Conservation (phyloP, 2,113 vertebrate genomes). For the Sprattus sprattus region DNA sequence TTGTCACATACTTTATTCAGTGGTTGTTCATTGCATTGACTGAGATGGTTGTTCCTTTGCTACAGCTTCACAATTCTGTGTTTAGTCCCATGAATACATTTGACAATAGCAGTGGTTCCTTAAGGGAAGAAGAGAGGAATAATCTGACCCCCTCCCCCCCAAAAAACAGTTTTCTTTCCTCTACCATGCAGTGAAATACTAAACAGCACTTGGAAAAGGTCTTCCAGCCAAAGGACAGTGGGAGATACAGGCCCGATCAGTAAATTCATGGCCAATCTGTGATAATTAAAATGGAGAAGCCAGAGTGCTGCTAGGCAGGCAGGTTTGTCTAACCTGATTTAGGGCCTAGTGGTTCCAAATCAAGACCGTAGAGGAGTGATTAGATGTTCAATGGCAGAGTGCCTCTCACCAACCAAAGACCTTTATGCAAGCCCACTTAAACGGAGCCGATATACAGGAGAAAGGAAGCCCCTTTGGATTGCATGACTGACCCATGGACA, state of each 20-base stretch:
- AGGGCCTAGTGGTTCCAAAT: constrained; percentile 40
- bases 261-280: constrained; percentile 34
- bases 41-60: not conserved
- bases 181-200: not conserved
- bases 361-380: constrained; percentile 43
- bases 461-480: constrained; percentile 17
- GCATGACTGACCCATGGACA: not conserved
- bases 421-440: constrained; percentile 23
- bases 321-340: constrained; percentile 44
- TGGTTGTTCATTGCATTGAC: not conserved
- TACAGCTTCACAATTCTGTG: not conserved
- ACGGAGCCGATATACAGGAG: constrained; percentile 31
- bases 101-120: not conserved
- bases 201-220: not conserved
- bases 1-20: not conserved
- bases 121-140: not conserved
- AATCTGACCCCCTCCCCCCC: too few relatives aligned
- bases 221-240: constrained; percentile 1
- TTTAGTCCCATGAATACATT: not conserved
- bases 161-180: not conserved
- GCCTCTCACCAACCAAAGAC: not conserved
- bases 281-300: constrained; percentile 45
- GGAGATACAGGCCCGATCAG: constrained; percentile 27
- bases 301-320: constrained; percentile 42
- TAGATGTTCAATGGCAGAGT: constrained; percentile 37